Conservation (phyloP, 2,888 invertebrate genomes). For the Chalcosyrphus nemorum region DNA sequence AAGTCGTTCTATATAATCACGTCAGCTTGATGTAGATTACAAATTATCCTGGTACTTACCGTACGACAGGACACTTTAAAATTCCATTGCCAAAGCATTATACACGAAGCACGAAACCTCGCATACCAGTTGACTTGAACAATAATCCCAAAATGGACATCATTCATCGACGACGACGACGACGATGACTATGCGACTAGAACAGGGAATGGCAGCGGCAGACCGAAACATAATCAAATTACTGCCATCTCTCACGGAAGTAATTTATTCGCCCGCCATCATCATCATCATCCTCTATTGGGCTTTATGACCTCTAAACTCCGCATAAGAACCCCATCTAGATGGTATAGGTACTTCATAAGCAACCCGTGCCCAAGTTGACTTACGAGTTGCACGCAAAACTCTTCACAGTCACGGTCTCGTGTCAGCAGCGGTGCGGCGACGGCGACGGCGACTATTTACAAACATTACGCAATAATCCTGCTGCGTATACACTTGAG, state of each 20-base stretch:
- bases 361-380: slow-evolving; percentile 11
- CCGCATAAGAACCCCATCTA: slow-evolving; percentile 12
- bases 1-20: too few species aligned
- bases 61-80: too few species aligned
- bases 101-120: slow-evolving; percentile 2
- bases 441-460: slow-evolving; percentile 20
- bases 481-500: slow-evolving; percentile 40
- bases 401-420: neutral
- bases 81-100: neutral
- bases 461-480: slow-evolving; percentile 62
- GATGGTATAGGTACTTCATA: neutral
- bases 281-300: slow-evolving; percentile 23
- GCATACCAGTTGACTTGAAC: neutral
- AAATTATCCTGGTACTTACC: too few species aligned
- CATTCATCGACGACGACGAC: neutral
- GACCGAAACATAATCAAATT: slow-evolving; percentile 61
- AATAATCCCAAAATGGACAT: slow-evolving; percentile 3
- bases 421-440: too few species aligned
- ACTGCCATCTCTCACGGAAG: slow-evolving; percentile 69
- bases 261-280: slow-evolving; percentile 59
- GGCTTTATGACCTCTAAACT: slow-evolving; percentile 56
- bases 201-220: neutral
- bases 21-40: too few species aligned
- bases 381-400: slow-evolving; percentile 54
- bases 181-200: neutral